Conservation (phyloP, 2,888 invertebrate genomes). For the Tortrix viridana region DNA sequence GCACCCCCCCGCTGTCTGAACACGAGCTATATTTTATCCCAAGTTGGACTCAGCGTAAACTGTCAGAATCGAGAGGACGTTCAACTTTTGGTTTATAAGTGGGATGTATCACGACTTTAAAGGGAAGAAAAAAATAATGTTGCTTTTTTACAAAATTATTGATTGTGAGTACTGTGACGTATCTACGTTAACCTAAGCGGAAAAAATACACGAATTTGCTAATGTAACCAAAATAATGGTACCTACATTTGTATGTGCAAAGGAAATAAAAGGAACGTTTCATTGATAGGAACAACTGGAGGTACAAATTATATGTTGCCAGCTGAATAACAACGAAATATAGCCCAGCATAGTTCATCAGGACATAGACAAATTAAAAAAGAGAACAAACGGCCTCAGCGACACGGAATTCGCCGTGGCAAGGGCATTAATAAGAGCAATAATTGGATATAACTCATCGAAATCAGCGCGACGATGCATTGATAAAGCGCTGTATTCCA, state of each 20-base stretch:
- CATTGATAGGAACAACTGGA: no score
- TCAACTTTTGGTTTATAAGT: constrained; percentile 69
- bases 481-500: constrained; percentile 70
- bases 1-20: constrained; percentile 68
- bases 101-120: constrained; percentile 15
- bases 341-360: constrained; percentile 16
- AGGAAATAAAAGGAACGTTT: no score
- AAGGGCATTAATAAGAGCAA: constrained; percentile 78
- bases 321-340: constrained; percentile 15
- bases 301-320: neutral
- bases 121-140: neutral
- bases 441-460: constrained; percentile 81
- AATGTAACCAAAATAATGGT: no score
- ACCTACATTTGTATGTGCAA: no score
- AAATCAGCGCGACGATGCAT: constrained; percentile 82
- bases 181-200: no score
- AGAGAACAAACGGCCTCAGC: constrained; percentile 68
- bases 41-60: constrained; percentile 78
- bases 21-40: constrained; percentile 82
- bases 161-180: no score
- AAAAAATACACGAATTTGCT: no score
- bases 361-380: constrained; percentile 39
- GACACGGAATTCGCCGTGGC: constrained; percentile 80
- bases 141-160: no score
- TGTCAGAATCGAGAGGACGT: constrained; percentile 80